Base-by-base conservation (phyloP, 2,888 invertebrate genomes). In the Callyntrura sp. region DNA sequence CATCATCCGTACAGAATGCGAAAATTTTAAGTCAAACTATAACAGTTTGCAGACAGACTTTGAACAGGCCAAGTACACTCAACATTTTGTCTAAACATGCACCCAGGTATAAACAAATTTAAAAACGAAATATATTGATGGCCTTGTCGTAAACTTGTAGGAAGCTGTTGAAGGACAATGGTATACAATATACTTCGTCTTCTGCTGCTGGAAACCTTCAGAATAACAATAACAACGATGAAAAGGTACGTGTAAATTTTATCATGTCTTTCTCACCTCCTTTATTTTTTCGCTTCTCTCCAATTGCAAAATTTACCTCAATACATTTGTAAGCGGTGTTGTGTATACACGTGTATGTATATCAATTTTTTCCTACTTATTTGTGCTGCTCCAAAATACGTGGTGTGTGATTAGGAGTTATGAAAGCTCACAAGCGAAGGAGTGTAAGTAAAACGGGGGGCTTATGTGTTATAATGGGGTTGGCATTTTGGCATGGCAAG, bases 161-260 rank as follows among this genome's bases (percentile, higher is more conserved):
- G 68, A 89, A 88, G 60, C 85, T 92, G 3, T 87, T 93, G 0
- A 85, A 86, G 8, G 90, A 91, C 8, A 88, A 92, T 35, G 85
- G 81, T 17, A 91, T 91, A 51, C 9, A 87, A 8, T 90, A 90
- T 81, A 68, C 90, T 11, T 48, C 62, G n/a, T 89, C 62, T 17
- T 85, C 82, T 20, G 23, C 88, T n/a, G n/a, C 90, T n/a, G 88
- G 85, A 57, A 35, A 79, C 14, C 79, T 76, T 20, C 87, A 76
- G 17, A 86, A 91, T 62, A 92, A 92, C 48, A 92, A 92, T 78
- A 92, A 93, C 83, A 92, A 91, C 55, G 83, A 91, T 12, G 91
- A 91, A 81, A 92, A 91, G 91, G 92, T 92, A 83, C 55, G 51
- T 0, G 11, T 14, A 65, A 1, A 3, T 25, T 62, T 8, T 4